phyloP scores from a whole-genome alignment of 2,888 invertebrate genomes.

The Aromia moschata region DNA sequence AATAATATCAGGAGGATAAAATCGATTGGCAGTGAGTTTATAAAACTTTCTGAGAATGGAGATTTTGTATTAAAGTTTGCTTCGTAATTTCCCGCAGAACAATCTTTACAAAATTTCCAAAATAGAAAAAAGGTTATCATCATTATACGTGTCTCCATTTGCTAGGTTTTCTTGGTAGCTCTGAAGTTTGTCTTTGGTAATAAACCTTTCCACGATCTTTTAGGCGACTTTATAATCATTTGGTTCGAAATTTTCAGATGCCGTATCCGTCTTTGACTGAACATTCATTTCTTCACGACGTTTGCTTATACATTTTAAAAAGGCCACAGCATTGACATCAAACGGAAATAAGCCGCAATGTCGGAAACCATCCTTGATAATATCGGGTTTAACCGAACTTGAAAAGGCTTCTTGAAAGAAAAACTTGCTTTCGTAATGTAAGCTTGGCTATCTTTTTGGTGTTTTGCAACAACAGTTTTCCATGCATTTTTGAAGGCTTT shows the following conservation, averaged over 20 bases:
- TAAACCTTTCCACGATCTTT: background rate
- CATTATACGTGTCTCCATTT: too few species aligned
- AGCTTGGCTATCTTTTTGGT: background rate
- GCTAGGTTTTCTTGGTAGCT: background rate
- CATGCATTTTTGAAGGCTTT: background rate
- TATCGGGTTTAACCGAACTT: background rate
- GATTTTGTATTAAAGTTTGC: too few species aligned
- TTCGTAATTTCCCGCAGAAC: too few species aligned
- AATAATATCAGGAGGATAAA: too few species aligned
- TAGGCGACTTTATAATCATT: background rate
- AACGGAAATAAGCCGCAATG: background rate
- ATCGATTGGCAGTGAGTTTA: too few species aligned
- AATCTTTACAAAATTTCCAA: background rate
- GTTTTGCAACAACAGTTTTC: background rate
- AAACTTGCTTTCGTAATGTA: background rate
- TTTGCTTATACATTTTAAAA: background rate
- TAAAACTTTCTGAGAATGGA: too few species aligned
- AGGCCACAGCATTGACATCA: background rate
- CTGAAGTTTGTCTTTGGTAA: background rate
- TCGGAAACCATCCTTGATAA: background rate
- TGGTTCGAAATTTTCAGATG: background rate
- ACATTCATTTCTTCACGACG: background rate
- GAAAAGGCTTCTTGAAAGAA: conserved; percentile 3
- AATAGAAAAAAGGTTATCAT: background rate
- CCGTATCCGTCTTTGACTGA: background rate